These are phyloP conservation scores for Alethe diademata DNA, from an alignment of 2,113 vertebrate genomes.

Conservation along the genomic window DNA sequence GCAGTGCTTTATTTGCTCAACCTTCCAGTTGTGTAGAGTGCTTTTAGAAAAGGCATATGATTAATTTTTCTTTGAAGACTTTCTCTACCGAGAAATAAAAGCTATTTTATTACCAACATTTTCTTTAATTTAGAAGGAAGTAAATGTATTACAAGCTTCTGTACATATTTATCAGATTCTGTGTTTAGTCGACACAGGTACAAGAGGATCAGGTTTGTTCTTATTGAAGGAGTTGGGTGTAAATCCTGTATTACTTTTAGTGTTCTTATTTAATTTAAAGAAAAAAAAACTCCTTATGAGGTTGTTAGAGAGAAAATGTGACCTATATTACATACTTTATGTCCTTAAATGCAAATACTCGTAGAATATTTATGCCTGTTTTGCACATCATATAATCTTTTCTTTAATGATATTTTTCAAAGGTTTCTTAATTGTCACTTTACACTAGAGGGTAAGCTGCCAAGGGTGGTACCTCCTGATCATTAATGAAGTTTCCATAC, in stretches of 20 bases:
- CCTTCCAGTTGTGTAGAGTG: neutral
- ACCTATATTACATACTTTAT: neutral
- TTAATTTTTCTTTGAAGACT: neutral
- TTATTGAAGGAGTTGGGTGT: neutral
- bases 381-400: neutral
- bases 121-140: neutral
- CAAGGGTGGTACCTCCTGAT: neutral
- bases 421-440: neutral
- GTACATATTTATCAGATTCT: neutral
- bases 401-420: conserved; percentile 12
- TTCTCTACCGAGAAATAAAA: neutral
- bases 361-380: neutral
- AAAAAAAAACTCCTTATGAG: neutral
- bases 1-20: neutral
- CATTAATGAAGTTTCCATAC: neutral
- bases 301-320: neutral
- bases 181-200: neutral
- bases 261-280: neutral
- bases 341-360: neutral
- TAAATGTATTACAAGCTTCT: neutral
- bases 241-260: neutral
- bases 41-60: neutral
- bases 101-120: neutral
- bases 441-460: neutral
- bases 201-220: neutral